phyloP scores from a whole-genome alignment of 2,888 invertebrate genomes.

The Nomada fucata region DNA sequence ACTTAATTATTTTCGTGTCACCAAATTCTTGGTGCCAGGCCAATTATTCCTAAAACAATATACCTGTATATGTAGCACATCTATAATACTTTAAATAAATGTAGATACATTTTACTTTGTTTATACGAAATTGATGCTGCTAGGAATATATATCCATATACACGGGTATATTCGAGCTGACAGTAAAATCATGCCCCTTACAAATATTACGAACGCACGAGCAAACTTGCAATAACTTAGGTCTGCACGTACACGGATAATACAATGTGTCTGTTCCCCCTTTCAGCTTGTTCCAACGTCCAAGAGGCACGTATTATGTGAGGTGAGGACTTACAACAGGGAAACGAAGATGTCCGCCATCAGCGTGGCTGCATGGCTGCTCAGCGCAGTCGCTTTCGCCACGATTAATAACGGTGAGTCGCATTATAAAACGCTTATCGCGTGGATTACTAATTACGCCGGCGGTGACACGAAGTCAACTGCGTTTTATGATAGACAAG shows the following conservation, averaged over 20 bases:
- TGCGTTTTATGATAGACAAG: background rate
- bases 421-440: slow-evolving; percentile 36
- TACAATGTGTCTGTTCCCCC: slow-evolving; percentile 44
- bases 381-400: slow-evolving; percentile 78
- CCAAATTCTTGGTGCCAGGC: too few species aligned
- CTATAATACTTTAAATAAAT: too few species aligned
- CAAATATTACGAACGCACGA: slow-evolving; percentile 50
- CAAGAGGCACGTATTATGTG: slow-evolving; percentile 77
- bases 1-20: too few species aligned
- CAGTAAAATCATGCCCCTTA: slow-evolving; percentile 20
- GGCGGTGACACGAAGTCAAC: background rate
- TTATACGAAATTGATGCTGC: too few species aligned
- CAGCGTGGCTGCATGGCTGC: slow-evolving; percentile 76
- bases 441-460: slow-evolving; percentile 30
- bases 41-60: too few species aligned
- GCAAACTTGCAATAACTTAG: slow-evolving; percentile 54
- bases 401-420: slow-evolving; percentile 80
- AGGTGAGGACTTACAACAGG: slow-evolving; percentile 72
- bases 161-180: background rate
- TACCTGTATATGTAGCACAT: too few species aligned
- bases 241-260: slow-evolving; percentile 49
- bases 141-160: background rate
- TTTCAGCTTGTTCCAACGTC: slow-evolving; percentile 64
- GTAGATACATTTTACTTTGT: too few species aligned
- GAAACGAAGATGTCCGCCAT: slow-evolving; percentile 79